These are phyloP conservation scores for Zaprionus davidi DNA, from an alignment of 1,140 invertebrate species.

Conservation along the genomic window DNA sequence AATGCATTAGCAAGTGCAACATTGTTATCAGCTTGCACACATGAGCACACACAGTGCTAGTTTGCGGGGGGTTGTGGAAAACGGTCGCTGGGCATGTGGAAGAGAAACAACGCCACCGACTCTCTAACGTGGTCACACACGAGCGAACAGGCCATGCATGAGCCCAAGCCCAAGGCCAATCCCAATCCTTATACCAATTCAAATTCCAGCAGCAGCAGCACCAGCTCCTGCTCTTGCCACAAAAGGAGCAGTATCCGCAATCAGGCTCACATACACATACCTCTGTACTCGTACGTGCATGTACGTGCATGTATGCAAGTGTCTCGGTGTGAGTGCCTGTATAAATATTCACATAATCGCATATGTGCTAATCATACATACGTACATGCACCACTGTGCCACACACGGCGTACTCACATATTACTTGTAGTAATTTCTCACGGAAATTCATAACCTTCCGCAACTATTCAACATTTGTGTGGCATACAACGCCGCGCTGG, in stretches of 20 bases:
- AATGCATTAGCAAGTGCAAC: constrained; percentile 82
- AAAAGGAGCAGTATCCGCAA: constrained; percentile 27
- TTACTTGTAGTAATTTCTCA: constrained; percentile 83
- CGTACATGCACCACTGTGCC: constrained; percentile 31
- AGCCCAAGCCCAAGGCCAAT: constrained; percentile 11
- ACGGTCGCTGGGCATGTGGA: constrained; percentile 5
- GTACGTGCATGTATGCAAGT: background rate
- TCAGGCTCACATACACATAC: constrained; percentile 15
- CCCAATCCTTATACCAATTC: constrained; percentile 37
- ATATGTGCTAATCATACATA: constrained; percentile 17
- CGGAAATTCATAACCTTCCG: constrained; percentile 83
- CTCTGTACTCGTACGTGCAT: background rate
- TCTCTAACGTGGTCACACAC: constrained; percentile 71
- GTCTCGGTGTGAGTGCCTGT: background rate
- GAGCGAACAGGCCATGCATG: constrained; percentile 52
- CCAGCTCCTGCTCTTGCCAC: constrained; percentile 11
- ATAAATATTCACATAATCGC: constrained; percentile 19
- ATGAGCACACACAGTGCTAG: constrained; percentile 48
- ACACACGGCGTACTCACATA: constrained; percentile 71
- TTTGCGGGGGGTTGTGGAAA: background rate
- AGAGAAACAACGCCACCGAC: constrained; percentile 45
- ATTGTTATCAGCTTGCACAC: constrained; percentile 79
- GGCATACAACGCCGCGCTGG: constrained; percentile 70
- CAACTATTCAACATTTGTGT: constrained; percentile 83
- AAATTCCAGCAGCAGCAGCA: constrained; percentile 28